Evolutionary conservation across 2,888 invertebrate species (phyloP).

Genomic region (Tachina fera): DNA sequence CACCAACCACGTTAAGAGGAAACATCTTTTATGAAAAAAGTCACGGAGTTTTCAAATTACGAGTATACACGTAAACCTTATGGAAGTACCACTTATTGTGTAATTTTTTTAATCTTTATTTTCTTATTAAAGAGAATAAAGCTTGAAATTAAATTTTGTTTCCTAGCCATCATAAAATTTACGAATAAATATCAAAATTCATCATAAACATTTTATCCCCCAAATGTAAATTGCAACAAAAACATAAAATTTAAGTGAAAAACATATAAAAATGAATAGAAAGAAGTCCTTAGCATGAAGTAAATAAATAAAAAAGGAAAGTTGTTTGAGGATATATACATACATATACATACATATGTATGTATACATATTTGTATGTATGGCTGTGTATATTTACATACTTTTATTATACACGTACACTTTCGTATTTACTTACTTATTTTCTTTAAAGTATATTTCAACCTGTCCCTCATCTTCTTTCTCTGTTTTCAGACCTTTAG

Average conservation of each 20-base stretch:
- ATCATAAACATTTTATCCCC: slow-evolving; percentile 39
- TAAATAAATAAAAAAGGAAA: slow-evolving; percentile 29
- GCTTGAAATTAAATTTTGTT: background rate
- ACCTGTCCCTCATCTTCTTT: slow-evolving; percentile 35
- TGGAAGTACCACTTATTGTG: too few species aligned
- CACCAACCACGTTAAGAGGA: too few species aligned
- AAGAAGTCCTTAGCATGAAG: slow-evolving; percentile 25
- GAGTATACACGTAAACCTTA: too few species aligned
- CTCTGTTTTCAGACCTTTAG: slow-evolving; percentile 23
- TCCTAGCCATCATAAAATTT: background rate
- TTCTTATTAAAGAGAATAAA: too few species aligned
- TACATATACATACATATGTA: background rate
- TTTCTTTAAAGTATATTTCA: slow-evolving; percentile 11
- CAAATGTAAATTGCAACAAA: slow-evolving; percentile 15
- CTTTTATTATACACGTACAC: background rate
- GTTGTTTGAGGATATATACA: background rate
- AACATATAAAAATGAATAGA: slow-evolving; percentile 17
- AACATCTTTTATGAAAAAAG: too few species aligned
- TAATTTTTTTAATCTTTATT: too few species aligned
- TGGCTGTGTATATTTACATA: background rate
- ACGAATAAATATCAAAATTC: slow-evolving; percentile 30
- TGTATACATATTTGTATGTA: background rate
- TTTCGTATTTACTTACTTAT: background rate
- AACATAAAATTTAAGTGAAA: slow-evolving; percentile 21
- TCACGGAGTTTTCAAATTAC: too few species aligned